Evolutionary conservation across 2,113 vertebrate species (phyloP), one percentile per base, ranked within the genome.

Genomic region (Psophia crepitans): DNA sequence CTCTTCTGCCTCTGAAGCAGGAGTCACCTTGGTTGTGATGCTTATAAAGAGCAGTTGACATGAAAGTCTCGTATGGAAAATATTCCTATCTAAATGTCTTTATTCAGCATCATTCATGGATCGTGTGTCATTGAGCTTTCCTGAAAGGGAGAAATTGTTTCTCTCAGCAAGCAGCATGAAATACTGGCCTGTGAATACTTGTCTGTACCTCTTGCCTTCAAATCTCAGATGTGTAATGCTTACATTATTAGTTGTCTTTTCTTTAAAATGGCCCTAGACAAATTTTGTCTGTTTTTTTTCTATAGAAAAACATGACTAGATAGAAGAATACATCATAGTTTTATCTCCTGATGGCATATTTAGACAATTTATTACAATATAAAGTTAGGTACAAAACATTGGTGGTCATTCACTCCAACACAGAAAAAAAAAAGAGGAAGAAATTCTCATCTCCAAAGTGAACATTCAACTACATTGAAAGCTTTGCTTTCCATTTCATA

Each of bases 231-330:
- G 39, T 48, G 7, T 24, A 66, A 68, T 56, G 21, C 5, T 64
- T 53, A 58, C 6, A 60, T 16, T 3, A 1, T 13, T n/a, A 51
- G 16, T 51, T 4, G 0, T n/a, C 3, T n/a, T n/a, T 13, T 48
- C 44, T 26, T 56, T 53, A 3, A 49, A 51, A 44, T 30, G 14
- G 3, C 6, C 15, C 11, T 32, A 54, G 30, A 7, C 4, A 5
- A 28, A 16, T 46, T 66, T 51, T 14, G 8, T 39, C 5, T 16
- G 46, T 19, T 51, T 32, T 49, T 26, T 43, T 9, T 6, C 2
- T 5, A 14, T 35, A 33, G 21, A 35, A 61, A 68, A 57, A 4
- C 69, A 18, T 63, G 27, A 28, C 32, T 37, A 56, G 26, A 24
- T 71, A 3, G 12, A 23, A 56, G 22, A 94, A 27, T n/a, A 32